Evolutionary conservation across 1,140 invertebrate species (phyloP), one percentile per base, ranked within the genome.

Genomic region (Bombus difficillimus): DNA sequence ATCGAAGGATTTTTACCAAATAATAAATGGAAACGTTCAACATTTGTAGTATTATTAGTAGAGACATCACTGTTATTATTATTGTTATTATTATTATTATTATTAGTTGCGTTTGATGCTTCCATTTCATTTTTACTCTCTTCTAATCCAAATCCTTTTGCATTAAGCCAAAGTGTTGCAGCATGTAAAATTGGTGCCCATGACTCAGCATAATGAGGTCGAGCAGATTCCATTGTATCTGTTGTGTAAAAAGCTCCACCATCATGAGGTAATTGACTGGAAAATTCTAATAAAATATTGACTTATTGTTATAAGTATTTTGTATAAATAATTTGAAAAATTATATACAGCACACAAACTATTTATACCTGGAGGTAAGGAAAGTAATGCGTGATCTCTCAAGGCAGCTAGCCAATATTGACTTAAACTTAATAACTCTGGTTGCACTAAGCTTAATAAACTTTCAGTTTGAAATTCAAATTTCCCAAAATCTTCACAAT

Each of bases 101-200:
- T 95, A 84, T 95, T 95, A 13, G 92, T 90, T 43, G 92, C 86
- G 71, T 85, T 88, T 10, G 90, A 85, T 47, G 93, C 92, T 90
- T 94, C 93, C 37, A 88, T 82, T 41, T 90, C 87, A 37, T 87
- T 81, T 83, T 95, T 96, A 66, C 94, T 94, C 59, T 94, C 90
- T 83, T 93, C 90, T 6, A 91, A 89, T 87, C 96, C 95, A 85
- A 96, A 96, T 74, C 96, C 97, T 85, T 96, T 96, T 34, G 97
- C 96, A 85, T 97, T 96, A 86, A 99, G 95, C 98, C 98, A 99
- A 4, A 99, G 96, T 1, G 98, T 97, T 9, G 98, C 97, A 28
- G 99, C 99, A 93, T 99, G 97, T 34, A 99, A 96, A 88, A 99
- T 97, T 6, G 99, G 97, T 2, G 99, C 98, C 99, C 99, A 99